phyloP scores from a whole-genome alignment of 2,797 vertebrate genomes.

The Anas acuta region DNA sequence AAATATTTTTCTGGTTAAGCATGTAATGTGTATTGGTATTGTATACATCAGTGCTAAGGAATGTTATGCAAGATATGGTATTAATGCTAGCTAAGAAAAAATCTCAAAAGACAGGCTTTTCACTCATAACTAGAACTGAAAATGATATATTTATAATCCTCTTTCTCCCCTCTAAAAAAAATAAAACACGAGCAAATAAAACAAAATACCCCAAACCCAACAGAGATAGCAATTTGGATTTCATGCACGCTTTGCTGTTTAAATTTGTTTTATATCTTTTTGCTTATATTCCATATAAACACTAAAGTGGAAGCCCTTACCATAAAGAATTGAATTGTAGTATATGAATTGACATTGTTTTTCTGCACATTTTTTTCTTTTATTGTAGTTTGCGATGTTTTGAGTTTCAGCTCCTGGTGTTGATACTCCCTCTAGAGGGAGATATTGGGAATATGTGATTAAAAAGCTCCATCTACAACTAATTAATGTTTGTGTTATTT shows the following conservation, averaged over 20 bases:
- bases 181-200: not conserved
- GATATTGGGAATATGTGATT: not conserved
- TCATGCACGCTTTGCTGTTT: not conserved
- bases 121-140: not conserved
- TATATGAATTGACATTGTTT: not conserved
- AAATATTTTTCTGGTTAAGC: not conserved
- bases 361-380: not conserved
- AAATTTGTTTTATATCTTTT: not conserved
- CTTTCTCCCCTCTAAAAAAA: not conserved
- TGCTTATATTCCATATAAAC: not conserved
- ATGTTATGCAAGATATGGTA: not conserved
- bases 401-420: not conserved
- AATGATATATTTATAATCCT: not conserved
- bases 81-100: not conserved
- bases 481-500: rapidly evolving
- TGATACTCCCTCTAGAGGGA: constrained; percentile 58
- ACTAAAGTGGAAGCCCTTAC: not conserved
- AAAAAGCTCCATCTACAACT: not conserved
- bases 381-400: not conserved
- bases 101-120: not conserved
- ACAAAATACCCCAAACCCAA: no score
- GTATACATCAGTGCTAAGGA: not conserved
- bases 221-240: not conserved
- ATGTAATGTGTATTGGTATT: not conserved
- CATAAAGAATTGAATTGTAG: not conserved